A percentile compares a stretch with the other conserved stretches of the same genome.
phyloP scores from a whole-genome alignment of 1,140 invertebrate genomes.

The Meloidogyne floridensis region DNA sequence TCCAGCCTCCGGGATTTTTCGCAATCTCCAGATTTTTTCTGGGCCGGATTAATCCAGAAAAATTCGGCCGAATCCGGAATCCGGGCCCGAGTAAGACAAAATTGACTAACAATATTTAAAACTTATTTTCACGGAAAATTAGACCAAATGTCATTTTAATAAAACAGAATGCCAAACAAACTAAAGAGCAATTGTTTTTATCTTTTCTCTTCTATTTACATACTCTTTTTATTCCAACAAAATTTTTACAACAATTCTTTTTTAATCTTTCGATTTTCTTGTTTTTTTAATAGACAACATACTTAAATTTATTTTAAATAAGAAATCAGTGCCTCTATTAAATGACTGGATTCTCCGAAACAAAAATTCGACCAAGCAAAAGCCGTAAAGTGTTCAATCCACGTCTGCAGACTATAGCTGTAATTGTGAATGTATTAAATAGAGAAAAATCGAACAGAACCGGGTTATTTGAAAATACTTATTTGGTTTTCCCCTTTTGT shows the following conservation, averaged over 20 bases:
- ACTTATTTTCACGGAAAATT: too few species aligned
- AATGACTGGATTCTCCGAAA: not conserved
- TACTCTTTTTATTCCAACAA: not conserved
- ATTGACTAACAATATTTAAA: too few species aligned
- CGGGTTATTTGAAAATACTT: not conserved
- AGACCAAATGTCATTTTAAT: not conserved
- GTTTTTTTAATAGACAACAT: not conserved
- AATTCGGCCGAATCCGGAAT: too few species aligned
- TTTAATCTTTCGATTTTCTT: not conserved
- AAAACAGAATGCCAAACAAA: not conserved
- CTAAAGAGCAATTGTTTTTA: not conserved
- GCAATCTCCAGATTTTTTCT: too few species aligned
- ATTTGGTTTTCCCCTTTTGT: not conserved
- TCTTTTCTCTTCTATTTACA: not conserved
- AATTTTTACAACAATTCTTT: not conserved
- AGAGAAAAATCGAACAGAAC: slow-evolving; percentile 2
- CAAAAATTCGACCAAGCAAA: not conserved
- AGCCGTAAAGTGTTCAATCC: not conserved
- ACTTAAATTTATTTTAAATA: not conserved
- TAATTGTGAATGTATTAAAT: not conserved
- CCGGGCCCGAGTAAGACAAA: too few species aligned
- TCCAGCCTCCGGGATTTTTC: too few species aligned
- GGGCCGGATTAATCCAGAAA: too few species aligned
- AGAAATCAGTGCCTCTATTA: too few species aligned
- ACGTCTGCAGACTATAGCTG: not conserved